phyloP scores from a whole-genome alignment of 1,140 invertebrate species.

The Calosoma granatense region DNA sequence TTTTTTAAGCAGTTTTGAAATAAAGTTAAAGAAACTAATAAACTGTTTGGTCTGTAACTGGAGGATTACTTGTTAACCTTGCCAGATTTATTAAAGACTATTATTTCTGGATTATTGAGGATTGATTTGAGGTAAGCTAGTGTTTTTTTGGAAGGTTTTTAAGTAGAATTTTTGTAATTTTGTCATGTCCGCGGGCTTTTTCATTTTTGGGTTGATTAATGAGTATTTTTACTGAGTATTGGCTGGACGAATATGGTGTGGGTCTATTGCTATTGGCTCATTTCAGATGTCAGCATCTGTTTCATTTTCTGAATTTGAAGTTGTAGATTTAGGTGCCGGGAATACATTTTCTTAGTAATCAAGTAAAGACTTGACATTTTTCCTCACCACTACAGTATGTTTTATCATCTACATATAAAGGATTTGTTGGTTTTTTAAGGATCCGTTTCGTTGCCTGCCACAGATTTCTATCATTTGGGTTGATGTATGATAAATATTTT shows the following conservation, averaged over 20 bases:
- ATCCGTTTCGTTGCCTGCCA: not conserved
- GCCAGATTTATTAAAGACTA: constrained; percentile 4
- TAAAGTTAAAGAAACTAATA: constrained; percentile 16
- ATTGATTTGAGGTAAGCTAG: no score
- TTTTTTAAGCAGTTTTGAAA: constrained; percentile 18
- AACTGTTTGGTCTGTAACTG: constrained; percentile 20
- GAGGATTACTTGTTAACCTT: not conserved
- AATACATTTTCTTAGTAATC: not conserved
- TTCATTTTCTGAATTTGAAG: no score
- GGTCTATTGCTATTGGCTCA: no score
- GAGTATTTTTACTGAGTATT: not conserved
- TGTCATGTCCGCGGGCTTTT: not conserved
- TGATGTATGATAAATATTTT: not conserved
- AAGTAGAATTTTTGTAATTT: not conserved
- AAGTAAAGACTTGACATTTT: not conserved
- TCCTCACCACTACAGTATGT: not conserved
- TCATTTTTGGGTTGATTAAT: not conserved
- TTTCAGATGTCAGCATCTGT: not conserved
- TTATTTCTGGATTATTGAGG: not conserved
- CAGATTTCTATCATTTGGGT: not conserved
- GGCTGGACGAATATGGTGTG: not conserved
- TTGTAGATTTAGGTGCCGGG: no score
- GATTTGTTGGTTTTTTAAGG: not conserved
- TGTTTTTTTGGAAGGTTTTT: not conserved
- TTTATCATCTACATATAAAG: no score